A percentile compares a stretch with the other conserved stretches of the same genome.
Conservation (phyloP, 2,888 invertebrate genomes). For the Drosophila kuntzei region DNA sequence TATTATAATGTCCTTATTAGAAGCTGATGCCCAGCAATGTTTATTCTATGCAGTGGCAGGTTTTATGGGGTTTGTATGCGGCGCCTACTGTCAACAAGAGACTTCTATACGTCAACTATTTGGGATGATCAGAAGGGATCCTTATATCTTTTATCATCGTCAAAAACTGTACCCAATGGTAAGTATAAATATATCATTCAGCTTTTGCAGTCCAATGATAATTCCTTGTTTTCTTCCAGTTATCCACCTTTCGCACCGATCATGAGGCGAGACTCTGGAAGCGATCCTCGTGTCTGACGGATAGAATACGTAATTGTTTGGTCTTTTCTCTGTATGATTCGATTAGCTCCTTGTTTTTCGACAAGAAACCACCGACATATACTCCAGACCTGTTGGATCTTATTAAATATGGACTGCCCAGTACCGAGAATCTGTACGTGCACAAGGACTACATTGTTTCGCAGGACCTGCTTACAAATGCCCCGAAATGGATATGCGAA, state of each 20-base stretch:
- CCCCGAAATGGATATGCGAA: conserved; percentile 66
- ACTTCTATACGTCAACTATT: conserved; percentile 49
- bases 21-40: conserved; percentile 44
- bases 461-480: conserved; percentile 42
- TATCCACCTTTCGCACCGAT: conserved; percentile 60
- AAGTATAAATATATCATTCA: conserved; percentile 4
- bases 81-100: conserved; percentile 66
- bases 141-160: conserved; percentile 62
- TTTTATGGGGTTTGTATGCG: conserved; percentile 59
- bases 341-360: conserved; percentile 28
- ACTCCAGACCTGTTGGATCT: conserved; percentile 48
- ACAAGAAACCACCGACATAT: conserved; percentile 11
- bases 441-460: conserved; percentile 71
- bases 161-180: conserved; percentile 64
- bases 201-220: too few relatives aligned
- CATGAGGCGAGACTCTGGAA: conserved; percentile 61
- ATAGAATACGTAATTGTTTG: conserved; percentile 48
- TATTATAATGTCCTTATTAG: conserved; percentile 15
- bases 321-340: conserved; percentile 44
- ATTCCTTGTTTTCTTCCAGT: conserved; percentile 17
- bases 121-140: conserved; percentile 51
- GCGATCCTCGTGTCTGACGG: conserved; percentile 17
- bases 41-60: conserved; percentile 54
- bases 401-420: conserved; percentile 65
- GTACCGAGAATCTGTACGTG: conserved; percentile 56